Base-by-base conservation (phyloP, 2,888 invertebrate species). In the Argyra leucocephala region DNA sequence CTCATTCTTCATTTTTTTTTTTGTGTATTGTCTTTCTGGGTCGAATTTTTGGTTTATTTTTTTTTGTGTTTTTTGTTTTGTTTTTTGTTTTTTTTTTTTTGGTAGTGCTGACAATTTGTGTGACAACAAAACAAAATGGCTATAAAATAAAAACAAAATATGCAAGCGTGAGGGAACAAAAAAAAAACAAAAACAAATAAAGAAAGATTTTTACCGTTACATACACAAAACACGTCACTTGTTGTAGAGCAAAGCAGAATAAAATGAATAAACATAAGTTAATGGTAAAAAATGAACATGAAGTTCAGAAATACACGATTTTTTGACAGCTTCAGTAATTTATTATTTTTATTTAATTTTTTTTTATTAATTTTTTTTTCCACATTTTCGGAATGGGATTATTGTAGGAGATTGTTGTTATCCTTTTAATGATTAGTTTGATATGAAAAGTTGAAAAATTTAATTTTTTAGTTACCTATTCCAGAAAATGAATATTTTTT, bases 41-140 rank as follows among this genome's bases (percentile, higher is more conserved):
- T 15, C 18, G 12, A 18, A 48, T 48, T 12, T 12, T 48, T n/a
- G 18, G 18, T 48, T 48, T 3, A 18, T 48, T 10, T 31, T 12
- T 48, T 48, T 5, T 31, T 31, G 31, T 7, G 31, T 31, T 31
- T 31, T 10, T 10, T 31, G 5, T 31, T 7, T 31, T 31, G 31
- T 15, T 18, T 15, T 48, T 48, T 48, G 12, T 48, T 48, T 18
- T 48, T 48, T 48, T 18, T 2, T 48, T 18, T 3, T 48, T 9
- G 48, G 9, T 15, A 5, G 18, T 48, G 48, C 48, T 48, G 48
- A 48, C 9, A 48, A 48, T 48, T 48, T 48, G 48, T 48, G 48
- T 48, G 48, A 48, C 48, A 48, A 48, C 48, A 48, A 48, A 48
- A 48, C 48, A 48, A 48, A 48, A 48, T 48, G 48, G 48, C 48